Conservation (phyloP, 1,140 invertebrate genomes). For the Danaus plexippus region DNA sequence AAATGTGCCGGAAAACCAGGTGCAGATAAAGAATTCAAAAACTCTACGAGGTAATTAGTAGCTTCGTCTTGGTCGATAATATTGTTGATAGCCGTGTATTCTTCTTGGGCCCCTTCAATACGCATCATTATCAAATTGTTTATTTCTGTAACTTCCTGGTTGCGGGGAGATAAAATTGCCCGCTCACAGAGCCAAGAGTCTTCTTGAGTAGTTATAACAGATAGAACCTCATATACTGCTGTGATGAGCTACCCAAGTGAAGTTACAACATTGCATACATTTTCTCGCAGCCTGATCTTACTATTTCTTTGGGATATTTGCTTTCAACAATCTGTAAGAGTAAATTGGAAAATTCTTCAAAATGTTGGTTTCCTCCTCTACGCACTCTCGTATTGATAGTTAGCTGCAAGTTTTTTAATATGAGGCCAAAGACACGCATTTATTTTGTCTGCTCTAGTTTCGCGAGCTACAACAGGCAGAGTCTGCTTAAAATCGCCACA, state of each 20-base stretch:
- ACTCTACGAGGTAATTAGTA: conserved; percentile 17
- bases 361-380: too few relatives aligned
- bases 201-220: not conserved
- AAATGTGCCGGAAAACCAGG: conserved; percentile 21
- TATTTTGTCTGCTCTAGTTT: too few relatives aligned
- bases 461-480: too few relatives aligned
- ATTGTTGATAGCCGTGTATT: conserved; percentile 12
- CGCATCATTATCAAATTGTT: conserved; percentile 1
- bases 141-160: not conserved
- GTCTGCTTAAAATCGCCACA: too few relatives aligned
- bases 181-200: conserved; percentile 8
- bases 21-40: conserved; percentile 13
- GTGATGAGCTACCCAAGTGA: not conserved
- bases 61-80: conserved; percentile 8
- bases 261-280: not conserved
- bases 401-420: too few relatives aligned
- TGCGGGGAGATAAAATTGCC: conserved; percentile 1
- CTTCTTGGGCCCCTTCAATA: too few relatives aligned
- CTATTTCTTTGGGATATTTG: not conserved
- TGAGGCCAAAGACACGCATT: too few relatives aligned
- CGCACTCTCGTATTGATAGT: too few relatives aligned
- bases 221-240: not conserved
- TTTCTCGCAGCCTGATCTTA: not conserved
- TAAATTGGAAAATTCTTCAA: conserved; percentile 1
- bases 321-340: conserved; percentile 6